Base-by-base conservation (phyloP, 2,797 vertebrate genomes). In the Argya squamiceps region DNA sequence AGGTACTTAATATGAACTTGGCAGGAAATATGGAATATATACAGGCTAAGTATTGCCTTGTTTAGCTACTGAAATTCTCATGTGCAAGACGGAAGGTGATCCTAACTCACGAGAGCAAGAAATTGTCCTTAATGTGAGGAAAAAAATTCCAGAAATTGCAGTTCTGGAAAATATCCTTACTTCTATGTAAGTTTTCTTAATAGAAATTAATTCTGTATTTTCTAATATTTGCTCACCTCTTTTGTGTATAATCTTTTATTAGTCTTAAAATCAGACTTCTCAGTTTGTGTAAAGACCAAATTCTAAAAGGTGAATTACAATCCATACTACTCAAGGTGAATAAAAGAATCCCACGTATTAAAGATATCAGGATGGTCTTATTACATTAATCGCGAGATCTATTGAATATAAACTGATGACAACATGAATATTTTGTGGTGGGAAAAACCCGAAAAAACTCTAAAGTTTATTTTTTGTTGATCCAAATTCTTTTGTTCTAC, bases 381-480 rank as follows among this genome's bases (percentile, higher is more conserved):
- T 69, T 84, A 36, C 13, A 13, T 73, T 63, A 73, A 58, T 84
- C 47, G 47, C 76, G n/a, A 78, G 32, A 13, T 34, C 39, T 62
- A 32, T 69, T 91, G 65, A 73, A 59, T 44, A 65, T 62, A 78
- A 92, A 43, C 74, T 26, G n/a, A 47, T 29, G 50, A 58, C 11
- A 84, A 3, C 27, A 41, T 32, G 12, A 92, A 63, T 64, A 88
- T 60, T 58, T 86, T 41, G 15, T 24, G 21, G 11, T 16, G 18
- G 15, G 1, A 0, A 5, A 14, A 47, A 58, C 24, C 10, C 23
- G 9, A 16, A n/a, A 20, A 55, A 52, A 14, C 11, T 71, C 6
- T 15, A 81, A 88, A 26, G 4, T 32, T 77, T 70, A 2, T 29
- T 67, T 88, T 24, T 37, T 68, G 14, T 71, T 89, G 7, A 73